phyloP scores from a whole-genome alignment of 2,113 vertebrate genomes.

The Azemiops feae region DNA sequence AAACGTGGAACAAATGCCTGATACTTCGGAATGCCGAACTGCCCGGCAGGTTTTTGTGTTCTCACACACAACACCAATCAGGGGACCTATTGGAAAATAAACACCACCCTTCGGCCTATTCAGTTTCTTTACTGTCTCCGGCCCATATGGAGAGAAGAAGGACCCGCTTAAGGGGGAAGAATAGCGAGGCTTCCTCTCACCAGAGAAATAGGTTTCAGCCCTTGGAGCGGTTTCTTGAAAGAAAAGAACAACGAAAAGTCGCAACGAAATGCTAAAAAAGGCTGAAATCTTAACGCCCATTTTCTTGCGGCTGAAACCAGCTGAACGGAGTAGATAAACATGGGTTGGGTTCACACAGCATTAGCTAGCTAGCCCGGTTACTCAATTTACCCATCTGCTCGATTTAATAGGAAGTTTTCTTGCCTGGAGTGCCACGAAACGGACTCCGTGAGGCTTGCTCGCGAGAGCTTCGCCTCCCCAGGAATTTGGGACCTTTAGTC shows the following conservation, averaged over 20 bases:
- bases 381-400: not conserved
- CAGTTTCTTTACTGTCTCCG: not conserved
- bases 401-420: not conserved
- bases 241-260: not conserved
- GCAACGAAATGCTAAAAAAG: not conserved
- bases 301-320: not conserved
- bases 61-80: not conserved
- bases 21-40: conserved; percentile 72
- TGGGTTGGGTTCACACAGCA: not conserved
- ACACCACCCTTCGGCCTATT: not conserved
- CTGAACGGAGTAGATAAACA: not conserved
- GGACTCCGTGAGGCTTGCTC: not conserved
- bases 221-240: not conserved
- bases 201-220: not conserved
- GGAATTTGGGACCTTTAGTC: too few species aligned
- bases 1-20: conserved; percentile 75
- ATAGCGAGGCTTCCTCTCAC: not conserved
- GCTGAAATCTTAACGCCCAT: not conserved
- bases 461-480: not conserved
- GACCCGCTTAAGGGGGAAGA: not conserved
- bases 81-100: not conserved
- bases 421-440: too few species aligned
- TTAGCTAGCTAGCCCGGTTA: not conserved
- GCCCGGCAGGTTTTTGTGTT: conserved; percentile 33
- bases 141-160: not conserved